Conservation (phyloP, 1,140 invertebrate genomes). For the Eurosta solidaginis region DNA sequence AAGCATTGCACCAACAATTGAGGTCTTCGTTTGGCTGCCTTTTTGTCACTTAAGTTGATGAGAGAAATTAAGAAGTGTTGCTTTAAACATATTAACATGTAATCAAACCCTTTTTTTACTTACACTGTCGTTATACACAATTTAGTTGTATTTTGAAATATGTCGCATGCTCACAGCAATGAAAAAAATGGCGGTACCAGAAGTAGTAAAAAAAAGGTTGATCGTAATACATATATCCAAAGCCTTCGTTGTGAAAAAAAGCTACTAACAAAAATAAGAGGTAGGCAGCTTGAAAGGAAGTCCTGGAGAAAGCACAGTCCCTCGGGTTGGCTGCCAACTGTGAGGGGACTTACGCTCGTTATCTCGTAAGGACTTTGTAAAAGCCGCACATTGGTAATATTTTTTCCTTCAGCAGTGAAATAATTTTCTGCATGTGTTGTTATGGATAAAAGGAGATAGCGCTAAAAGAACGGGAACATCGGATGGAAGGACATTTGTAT, state of each 20-base stretch:
- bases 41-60: no score
- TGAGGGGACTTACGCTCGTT: conserved; percentile 28
- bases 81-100: no score
- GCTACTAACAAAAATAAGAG: not conserved
- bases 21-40: no score
- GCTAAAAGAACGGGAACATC: not conserved
- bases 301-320: conserved; percentile 29
- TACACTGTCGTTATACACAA: no score
- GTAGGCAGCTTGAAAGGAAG: conserved; percentile 29
- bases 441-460: not conserved
- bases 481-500: not conserved
- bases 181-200: not conserved
- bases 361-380: conserved; percentile 33
- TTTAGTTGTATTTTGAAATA: no score
- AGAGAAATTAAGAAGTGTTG: no score
- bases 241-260: not conserved
- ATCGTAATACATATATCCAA: not conserved
- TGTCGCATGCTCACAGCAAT: not conserved
- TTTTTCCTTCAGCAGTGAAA: not conserved
- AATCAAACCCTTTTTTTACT: no score
- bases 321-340: not conserved
- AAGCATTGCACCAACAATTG: no score
- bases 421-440: conserved; percentile 8
- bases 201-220: not conserved
- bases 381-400: conserved; percentile 30